Evolutionary conservation across 2,888 invertebrate genomes (phyloP).

Genomic region (Nebria salina): DNA sequence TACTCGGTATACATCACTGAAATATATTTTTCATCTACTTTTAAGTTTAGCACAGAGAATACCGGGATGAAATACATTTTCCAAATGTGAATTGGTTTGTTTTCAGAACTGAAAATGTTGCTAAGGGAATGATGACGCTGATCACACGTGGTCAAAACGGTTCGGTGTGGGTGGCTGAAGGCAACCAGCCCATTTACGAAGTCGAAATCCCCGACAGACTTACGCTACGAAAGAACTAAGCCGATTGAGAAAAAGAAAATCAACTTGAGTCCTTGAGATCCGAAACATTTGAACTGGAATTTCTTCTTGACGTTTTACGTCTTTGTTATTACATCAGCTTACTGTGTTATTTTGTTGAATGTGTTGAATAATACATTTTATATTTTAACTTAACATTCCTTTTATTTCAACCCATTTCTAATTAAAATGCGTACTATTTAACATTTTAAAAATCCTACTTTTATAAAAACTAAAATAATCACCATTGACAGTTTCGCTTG

Average conservation of each 20-base stretch:
- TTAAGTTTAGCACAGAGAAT: background rate
- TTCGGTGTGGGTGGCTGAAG: constrained; percentile 67
- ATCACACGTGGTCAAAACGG: constrained; percentile 63
- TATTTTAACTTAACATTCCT: background rate
- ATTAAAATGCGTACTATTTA: background rate
- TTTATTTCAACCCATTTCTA: background rate
- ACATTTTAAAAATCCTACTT: too few species aligned
- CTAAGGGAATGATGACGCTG: constrained; percentile 57
- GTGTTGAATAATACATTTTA: background rate
- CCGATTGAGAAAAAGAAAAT: background rate
- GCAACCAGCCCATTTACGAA: constrained; percentile 59
- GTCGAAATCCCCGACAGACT: constrained; percentile 56
- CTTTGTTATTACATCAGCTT: constrained; percentile 4
- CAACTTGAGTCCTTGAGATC: constrained; percentile 2
- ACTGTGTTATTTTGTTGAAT: background rate
- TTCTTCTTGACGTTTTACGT: constrained; percentile 1
- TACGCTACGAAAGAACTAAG: constrained; percentile 40
- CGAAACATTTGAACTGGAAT: background rate
- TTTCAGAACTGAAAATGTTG: constrained; percentile 55
- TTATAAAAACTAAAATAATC: too few species aligned
- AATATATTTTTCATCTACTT: too few species aligned
- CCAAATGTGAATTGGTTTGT: constrained; percentile 7
- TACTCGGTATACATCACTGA: too few species aligned
- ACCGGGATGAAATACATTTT: background rate
- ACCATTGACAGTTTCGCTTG: too few species aligned